Percentiles rank a stretch among this genome's conserved stretches.
Conservation (phyloP, 2,113 vertebrate genomes). For the Notothenia coriiceps region DNA sequence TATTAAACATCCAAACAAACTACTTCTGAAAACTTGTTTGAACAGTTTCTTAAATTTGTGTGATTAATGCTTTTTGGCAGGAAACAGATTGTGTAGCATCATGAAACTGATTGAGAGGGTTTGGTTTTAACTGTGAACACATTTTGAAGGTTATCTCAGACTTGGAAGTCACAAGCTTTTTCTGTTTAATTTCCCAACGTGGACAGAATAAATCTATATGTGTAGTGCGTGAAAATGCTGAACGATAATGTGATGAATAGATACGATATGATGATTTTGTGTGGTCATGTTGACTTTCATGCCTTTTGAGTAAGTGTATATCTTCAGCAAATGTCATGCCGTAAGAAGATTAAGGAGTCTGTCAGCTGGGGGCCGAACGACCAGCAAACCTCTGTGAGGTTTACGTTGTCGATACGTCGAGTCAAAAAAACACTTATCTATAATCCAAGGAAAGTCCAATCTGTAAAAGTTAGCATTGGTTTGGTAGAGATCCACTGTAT, state of each 20-base stretch:
- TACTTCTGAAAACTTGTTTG: slow-evolving; percentile 29
- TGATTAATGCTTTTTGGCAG: slow-evolving; percentile 37
- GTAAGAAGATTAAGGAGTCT: slow-evolving; percentile 71
- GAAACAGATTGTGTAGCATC: slow-evolving; percentile 39
- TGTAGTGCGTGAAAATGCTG: slow-evolving; percentile 39
- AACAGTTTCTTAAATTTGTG: slow-evolving; percentile 24
- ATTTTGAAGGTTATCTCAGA: slow-evolving; percentile 39
- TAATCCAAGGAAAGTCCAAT: slow-evolving; percentile 76
- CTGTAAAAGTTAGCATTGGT: slow-evolving; percentile 81
- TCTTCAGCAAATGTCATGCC: slow-evolving; percentile 47
- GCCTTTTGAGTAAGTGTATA: slow-evolving; percentile 44
- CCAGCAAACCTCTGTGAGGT: slow-evolving; percentile 85
- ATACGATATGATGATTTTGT: slow-evolving; percentile 42
- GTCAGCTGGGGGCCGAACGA: slow-evolving; percentile 59
- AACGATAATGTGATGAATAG: slow-evolving; percentile 46
- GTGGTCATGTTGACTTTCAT: slow-evolving; percentile 60
- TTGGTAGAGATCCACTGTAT: slow-evolving; percentile 82
- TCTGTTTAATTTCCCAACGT: slow-evolving; percentile 37
- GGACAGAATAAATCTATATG: slow-evolving; percentile 37
- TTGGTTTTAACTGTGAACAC: slow-evolving; percentile 8
- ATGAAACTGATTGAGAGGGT: slow-evolving; percentile 14
- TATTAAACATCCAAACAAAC: slow-evolving; percentile 41
- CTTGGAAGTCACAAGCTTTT: slow-evolving; percentile 26
- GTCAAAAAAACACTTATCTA: slow-evolving; percentile 58
- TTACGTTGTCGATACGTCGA: slow-evolving; percentile 57